Conservation (phyloP, 2,113 vertebrate genomes). For the Ptyas mucosa region DNA sequence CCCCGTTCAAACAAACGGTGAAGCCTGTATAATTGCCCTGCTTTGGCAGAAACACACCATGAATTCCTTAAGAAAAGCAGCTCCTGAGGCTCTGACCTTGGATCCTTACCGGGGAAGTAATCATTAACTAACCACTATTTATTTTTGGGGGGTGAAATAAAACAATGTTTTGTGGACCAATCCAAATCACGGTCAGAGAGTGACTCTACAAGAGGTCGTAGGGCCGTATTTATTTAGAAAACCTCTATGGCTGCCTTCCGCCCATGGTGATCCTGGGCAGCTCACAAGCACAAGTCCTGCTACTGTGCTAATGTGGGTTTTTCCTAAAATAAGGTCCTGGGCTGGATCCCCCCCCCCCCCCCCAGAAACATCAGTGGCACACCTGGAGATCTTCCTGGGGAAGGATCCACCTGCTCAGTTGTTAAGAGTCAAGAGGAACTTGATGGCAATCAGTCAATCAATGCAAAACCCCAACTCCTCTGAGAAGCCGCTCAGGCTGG, state of each 20-base stretch:
- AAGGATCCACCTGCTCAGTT: background rate
- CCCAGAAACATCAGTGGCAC: background rate
- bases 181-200: background rate
- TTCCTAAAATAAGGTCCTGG: background rate
- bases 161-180: background rate
- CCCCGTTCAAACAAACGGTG: background rate
- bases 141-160: background rate
- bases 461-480: background rate
- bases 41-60: background rate
- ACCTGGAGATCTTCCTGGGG: background rate
- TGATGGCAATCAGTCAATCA: background rate
- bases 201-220: background rate
- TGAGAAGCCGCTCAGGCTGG: too few species aligned
- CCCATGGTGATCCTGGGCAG: background rate
- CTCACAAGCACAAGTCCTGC: background rate
- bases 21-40: background rate
- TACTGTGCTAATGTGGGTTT: background rate
- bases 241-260: background rate
- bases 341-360: background rate
- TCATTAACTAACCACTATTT: background rate
- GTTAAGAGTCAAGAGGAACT: background rate
- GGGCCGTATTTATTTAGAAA: background rate
- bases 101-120: background rate
- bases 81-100: too few species aligned
- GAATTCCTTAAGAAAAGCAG: background rate